These are phyloP conservation scores for Lithobates pipiens DNA, from an alignment of 2,797 vertebrate genomes.

Conservation along the genomic window DNA sequence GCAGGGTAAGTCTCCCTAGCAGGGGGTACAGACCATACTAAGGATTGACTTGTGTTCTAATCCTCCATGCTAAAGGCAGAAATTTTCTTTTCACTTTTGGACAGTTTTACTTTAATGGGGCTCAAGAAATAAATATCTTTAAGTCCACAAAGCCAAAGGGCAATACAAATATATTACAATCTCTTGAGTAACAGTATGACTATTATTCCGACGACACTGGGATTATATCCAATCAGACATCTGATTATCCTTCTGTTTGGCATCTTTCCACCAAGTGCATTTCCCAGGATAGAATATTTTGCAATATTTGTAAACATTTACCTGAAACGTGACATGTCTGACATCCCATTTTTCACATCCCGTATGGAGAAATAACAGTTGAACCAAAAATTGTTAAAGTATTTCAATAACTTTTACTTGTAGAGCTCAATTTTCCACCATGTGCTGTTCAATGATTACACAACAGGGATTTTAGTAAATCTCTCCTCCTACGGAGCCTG, in stretches of 20 bases:
- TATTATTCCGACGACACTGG: not conserved
- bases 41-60: no score
- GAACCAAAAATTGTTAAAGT: not conserved
- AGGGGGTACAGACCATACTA: no score
- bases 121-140: no score
- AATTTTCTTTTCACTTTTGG: no score
- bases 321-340: not conserved
- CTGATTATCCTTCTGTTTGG: not conserved
- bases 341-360: not conserved
- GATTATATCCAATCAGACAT: not conserved
- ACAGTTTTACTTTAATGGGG: no score
- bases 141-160: not conserved
- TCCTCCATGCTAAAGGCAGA: no score
- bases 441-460: no score
- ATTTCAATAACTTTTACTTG: not conserved
- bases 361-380: not conserved
- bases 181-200: not conserved
- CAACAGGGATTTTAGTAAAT: no score
- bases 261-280: not conserved
- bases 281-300: not conserved
- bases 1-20: no score
- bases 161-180: no score
- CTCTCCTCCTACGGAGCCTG: no score
- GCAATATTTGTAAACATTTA: not conserved
- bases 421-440: not conserved